A percentile compares a stretch with the other conserved stretches of the same genome.
Conservation (phyloP, 92 coral and sea anemone genomes). For the Isaurus tuberculatus region DNA sequence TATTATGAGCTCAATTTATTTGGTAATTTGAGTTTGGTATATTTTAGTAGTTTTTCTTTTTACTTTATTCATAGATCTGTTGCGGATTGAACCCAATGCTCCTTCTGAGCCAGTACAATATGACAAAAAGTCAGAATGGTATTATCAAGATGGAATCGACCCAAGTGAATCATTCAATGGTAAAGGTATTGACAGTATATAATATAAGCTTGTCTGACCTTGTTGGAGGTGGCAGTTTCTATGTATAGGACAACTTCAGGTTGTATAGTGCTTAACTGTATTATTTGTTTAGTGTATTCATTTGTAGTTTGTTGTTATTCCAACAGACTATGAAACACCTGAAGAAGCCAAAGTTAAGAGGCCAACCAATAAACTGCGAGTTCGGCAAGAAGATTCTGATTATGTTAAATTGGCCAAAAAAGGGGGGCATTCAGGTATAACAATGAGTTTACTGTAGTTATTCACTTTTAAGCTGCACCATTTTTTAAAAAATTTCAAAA, state of each 20-base stretch:
- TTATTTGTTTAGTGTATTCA: no score
- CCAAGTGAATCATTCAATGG: conserved; percentile 33
- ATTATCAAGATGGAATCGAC: conserved; percentile 39
- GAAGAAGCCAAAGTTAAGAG: conserved; percentile 41
- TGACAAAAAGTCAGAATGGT: conserved; percentile 39
- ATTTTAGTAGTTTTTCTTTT: neutral
- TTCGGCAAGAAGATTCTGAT: conserved; percentile 36
- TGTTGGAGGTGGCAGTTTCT: no score
- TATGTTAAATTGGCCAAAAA: conserved; percentile 41
- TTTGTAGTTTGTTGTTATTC: neutral
- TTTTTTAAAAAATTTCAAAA: no score
- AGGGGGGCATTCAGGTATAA: conserved; percentile 45
- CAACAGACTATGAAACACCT: conserved; percentile 29
- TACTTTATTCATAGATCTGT: conserved; percentile 24
- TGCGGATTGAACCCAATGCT: conserved; percentile 28
- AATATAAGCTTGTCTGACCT: no score
- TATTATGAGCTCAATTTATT: no score
- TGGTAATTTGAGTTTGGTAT: no score
- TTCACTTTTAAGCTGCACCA: no score
- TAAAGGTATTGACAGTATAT: conserved; percentile 31
- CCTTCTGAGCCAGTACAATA: conserved; percentile 23
- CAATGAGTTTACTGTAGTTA: no score
- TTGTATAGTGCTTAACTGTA: no score
- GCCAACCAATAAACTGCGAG: conserved; percentile 24
- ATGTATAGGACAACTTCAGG: no score